phyloP scores from a whole-genome alignment of 1,140 invertebrate genomes.

The Patella vulgata region DNA sequence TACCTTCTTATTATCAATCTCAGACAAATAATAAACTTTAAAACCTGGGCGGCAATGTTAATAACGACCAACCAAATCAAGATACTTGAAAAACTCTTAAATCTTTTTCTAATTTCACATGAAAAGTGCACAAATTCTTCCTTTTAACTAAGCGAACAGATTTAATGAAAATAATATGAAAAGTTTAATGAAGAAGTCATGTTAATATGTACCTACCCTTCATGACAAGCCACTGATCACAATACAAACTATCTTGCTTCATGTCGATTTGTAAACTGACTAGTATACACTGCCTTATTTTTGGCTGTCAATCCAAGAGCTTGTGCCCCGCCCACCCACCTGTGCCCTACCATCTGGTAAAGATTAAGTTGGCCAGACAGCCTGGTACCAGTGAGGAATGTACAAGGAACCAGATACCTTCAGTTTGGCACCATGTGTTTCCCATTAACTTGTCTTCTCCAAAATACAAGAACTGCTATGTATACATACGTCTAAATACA shows the following conservation, averaged over 20 bases:
- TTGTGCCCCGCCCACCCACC: conserved; percentile 16
- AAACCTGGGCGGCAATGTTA: too few relatives aligned
- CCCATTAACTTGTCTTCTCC: conserved; percentile 3
- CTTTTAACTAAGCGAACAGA: too few relatives aligned
- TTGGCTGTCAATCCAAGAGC: not conserved
- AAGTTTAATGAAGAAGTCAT: too few relatives aligned
- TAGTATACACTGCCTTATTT: not conserved
- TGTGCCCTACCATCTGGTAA: conserved; percentile 39
- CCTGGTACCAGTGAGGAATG: conserved; percentile 30
- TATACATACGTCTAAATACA: conserved; percentile 8
- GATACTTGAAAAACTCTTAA: too few relatives aligned
- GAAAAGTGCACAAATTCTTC: too few relatives aligned
- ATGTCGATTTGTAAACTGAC: not conserved
- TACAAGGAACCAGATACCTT: conserved; percentile 13
- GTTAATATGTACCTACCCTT: not conserved
- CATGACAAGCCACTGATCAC: not conserved
- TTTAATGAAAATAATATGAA: too few relatives aligned
- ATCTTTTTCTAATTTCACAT: too few relatives aligned
- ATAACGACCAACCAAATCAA: too few relatives aligned
- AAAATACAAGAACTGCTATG: conserved; percentile 5
- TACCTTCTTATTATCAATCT: too few relatives aligned
- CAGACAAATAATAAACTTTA: too few relatives aligned
- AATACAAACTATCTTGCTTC: not conserved
- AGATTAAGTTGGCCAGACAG: conserved; percentile 36
- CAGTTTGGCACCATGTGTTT: conserved; percentile 13